Base-by-base conservation (phyloP, 2,797 vertebrate species). In the Mormyrus hasselquistii region DNA sequence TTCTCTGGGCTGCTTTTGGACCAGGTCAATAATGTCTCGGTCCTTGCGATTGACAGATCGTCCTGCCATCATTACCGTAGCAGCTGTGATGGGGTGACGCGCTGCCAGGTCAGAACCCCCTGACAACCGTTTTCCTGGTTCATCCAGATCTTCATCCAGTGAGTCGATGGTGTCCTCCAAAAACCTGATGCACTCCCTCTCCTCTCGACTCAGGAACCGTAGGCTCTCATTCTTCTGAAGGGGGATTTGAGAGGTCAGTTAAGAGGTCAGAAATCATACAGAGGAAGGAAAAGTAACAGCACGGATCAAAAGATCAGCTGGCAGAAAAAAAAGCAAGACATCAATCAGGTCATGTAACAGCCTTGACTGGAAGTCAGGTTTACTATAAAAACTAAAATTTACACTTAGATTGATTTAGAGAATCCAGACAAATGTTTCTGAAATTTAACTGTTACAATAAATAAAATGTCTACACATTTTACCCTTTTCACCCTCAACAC, bases 111-210 rank as follows among this genome's bases (percentile, higher is more conserved):
- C 0, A 3, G 12, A 53, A 7, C 49, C 89, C 3, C 57, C 1
- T 0, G 87, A 22, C 0, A 89, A 53, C 0, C 7, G 90, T 79
- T 89, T 0, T 83, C 91, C 96, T 5, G 97, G 95, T 4, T 96
- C 95, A 52, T 96, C 96, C 14, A 97, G 90, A 87, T 96, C 96
- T 0, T 97, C 95, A 14, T 98, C 97, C 93, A 99, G 92, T 0
- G 97, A 97, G 89, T 96, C 97, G 0, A 99, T 97, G 3, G 98
- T 99, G 92, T 98, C 94, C 92, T 99, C 98, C 9, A 99, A 98
- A 94, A 98, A 99, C 90, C 96, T 94, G 50, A 99, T 94, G 88
- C 97, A 98, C 49, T 99, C 98, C 92, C 97, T 95, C 90, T 98
- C 99, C 92, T 98, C 98, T 0, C 94, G 96, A 53, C 97, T 98